Evolutionary conservation across 1,140 invertebrate genomes (phyloP), one percentile per base, ranked within the genome.

Genomic region (Drosophila pandora): DNA sequence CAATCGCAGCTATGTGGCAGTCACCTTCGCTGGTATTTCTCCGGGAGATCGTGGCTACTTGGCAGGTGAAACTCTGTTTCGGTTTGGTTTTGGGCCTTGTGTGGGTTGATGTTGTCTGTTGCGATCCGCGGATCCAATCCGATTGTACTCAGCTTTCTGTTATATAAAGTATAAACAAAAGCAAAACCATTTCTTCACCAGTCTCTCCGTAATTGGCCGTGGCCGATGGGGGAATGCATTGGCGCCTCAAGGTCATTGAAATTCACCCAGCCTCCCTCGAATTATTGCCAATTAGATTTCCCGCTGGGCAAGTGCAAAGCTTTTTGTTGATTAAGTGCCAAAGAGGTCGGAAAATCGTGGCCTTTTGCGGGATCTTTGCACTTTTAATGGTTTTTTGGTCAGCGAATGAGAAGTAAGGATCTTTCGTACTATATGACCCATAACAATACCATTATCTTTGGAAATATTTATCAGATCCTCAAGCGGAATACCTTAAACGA

Each of bases 171-270:
- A 34, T 30, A 70, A 34, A 25, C 58, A 53, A 62, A 64, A 49
- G 53, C 49, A 28, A 69, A 55, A 47, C 62, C 64, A 68, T 68
- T 68, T 56, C 39, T 68, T 56, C 39, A 55, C 25, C 52, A 12
- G 28, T 50, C 39, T 56, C 67, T 28, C 58, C 28, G 21, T 39
- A 60, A 39, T 73, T 76, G 72, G 54, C 73, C 45, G 45, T 58
- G 59, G 30, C 52, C 13, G 55, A 56, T 45, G 41, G 34, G 62
- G 50, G 71, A 68, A 60, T 87, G 68, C 71, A 85, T 50, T 69
- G 71, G 50, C 73, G 77, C 77, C 78, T 75, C 82, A 88, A 89
- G 84, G 84, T 89, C 84, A 88, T 88, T 88, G 83, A 79, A 79
- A 89, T 89, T 61, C 25, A 39, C 50, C 48, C 34, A 34, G 43